Base-by-base conservation (phyloP, 2,888 invertebrate genomes). In the Candidula unifasciata region DNA sequence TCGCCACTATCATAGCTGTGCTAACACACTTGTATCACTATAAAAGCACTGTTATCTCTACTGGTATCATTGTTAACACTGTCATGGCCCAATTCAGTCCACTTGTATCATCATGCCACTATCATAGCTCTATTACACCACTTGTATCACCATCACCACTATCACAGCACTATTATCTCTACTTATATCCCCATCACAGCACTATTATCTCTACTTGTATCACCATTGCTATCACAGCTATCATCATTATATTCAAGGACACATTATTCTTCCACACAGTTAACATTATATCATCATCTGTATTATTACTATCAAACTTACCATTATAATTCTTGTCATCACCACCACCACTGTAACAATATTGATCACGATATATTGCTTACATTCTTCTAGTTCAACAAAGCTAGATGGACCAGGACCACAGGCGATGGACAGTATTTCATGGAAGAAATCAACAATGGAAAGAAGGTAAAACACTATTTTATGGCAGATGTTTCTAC, bases 361-460 rank as follows among this genome's bases (percentile, higher is more conserved):
- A 44, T 13, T 13, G 8, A 44, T 1, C 44, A 44, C 44, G 8
- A 44, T 44, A 44, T 13, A 44, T 44, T 44, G 13, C 6, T 44
- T 44, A 13, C 44, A 44, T 37, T 60, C 44, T 87, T 89, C 6
- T 86, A 93, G 92, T 90, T 92, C 86, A 90, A 89, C 60, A 87
- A 89, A 13, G 83, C 89, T n/a, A 83, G 87, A 77, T 90, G 90
- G 90, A 90, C 90, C 33, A 88, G 88, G 77, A 82, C 86, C 21
- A 82, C 82, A 16, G 84, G 85, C 30, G 66, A 82, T 76, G 88
- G 90, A 33, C 89, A 88, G 27, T 90, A 89, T 89, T 90, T 91
- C 85, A 89, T 87, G 83, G 85, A 87, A 13, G 89, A 90, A 33
- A 86, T 90, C 44, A 82, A 87, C 37, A 87, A 83, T 5, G 86